phyloP scores from a whole-genome alignment of 2,888 invertebrate species.

The Drosophila falleni region DNA sequence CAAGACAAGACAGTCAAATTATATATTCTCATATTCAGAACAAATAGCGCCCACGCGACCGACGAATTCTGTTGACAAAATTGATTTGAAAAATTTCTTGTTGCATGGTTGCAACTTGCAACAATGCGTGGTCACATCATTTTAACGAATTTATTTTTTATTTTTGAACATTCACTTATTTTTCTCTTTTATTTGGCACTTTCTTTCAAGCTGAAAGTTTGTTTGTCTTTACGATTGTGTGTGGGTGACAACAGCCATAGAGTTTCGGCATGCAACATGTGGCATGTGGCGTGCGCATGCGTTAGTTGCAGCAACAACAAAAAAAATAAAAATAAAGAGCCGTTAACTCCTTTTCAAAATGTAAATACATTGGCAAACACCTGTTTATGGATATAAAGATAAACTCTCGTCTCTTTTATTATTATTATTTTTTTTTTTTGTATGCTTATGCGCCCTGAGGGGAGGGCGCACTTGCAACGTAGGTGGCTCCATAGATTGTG shows the following conservation, averaged over 20 bases:
- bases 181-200: conserved; percentile 62
- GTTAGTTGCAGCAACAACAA: conserved; percentile 30
- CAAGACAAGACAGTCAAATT: conserved; percentile 49
- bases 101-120: conserved; percentile 9
- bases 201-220: conserved; percentile 73
- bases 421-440: no score
- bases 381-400: conserved; percentile 66
- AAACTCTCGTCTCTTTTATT: conserved; percentile 10
- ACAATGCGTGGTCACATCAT: conserved; percentile 2
- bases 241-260: conserved; percentile 49
- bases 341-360: conserved; percentile 61
- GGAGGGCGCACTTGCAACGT: conserved; percentile 45
- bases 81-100: conserved; percentile 36
- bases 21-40: conserved; percentile 29
- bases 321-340: conserved; percentile 23
- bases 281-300: conserved; percentile 27
- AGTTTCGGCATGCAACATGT: conserved; percentile 4
- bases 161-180: conserved; percentile 66
- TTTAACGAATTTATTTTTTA: conserved; percentile 1
- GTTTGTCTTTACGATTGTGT: conserved; percentile 53
- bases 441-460: not conserved
- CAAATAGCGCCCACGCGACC: conserved; percentile 42
- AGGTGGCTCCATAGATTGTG: conserved; percentile 64
- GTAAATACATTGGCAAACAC: conserved; percentile 68
- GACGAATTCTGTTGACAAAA: conserved; percentile 52